Base-by-base conservation (phyloP, 2,113 vertebrate genomes). In the Phoenicopterus ruber region DNA sequence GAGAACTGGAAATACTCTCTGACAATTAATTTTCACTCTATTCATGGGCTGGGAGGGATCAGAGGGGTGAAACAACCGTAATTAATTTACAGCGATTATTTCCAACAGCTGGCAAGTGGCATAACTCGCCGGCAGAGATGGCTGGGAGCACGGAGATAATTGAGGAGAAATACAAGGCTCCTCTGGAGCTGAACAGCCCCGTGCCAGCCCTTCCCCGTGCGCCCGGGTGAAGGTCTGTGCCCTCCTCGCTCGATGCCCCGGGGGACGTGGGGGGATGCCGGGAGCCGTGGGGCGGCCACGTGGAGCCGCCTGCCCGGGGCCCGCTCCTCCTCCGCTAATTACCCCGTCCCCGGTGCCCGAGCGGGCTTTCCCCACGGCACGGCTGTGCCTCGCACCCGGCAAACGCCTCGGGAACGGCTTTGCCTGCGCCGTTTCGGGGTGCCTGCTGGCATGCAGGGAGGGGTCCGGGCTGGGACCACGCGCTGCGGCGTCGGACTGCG, bases 11-110 rank as follows among this genome's bases (percentile, higher is more conserved):
- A 95, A 92, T 90, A 92, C 49, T 93, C 91, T 69, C 94, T 79
- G 86, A 90, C 97, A 97, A 97, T 97, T 97, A 96, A 97, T 97
- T 98, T 96, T 86, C 81, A 63, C 88, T 97, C 94, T 70, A 29
- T 96, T 94, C 73, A 74, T 62, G 86, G 94, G 52, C 85, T 95
- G 69, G 87, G 96, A 95, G 67, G 90, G 95, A 95, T 95, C 76
- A 92, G 94, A 95, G 55, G 89, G 95, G 95, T 95, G 97, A 97
- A 95, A 88, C 73, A 80, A 54, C 74, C 13, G 3, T 97, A 96
- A 98, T 98, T 98, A 96, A 97, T 98, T 98, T 97, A 95, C 91
- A 96, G 94, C 0, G 54, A 96, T 97, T 95, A 97, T 93, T 96
- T 94, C 88, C 90, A 97, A 93, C 96, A 96, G 97, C 97, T 96